Evolutionary conservation across 1,140 invertebrate species (phyloP).

Genomic region (Ericerus pela): DNA sequence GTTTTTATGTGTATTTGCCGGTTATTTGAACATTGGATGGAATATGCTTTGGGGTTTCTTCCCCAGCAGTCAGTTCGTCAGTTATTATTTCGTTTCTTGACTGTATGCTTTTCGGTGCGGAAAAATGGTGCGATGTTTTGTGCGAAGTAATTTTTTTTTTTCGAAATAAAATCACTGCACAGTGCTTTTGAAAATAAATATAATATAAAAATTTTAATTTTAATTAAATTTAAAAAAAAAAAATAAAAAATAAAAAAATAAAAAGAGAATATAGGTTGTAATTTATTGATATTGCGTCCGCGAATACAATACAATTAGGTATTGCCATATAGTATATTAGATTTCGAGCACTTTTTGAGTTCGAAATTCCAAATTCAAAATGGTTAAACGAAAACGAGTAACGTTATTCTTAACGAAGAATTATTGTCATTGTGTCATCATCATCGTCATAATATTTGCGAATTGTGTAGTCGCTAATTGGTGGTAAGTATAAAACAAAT

Average conservation of each 20-base stretch:
- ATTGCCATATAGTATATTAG: no score
- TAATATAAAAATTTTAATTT: no score
- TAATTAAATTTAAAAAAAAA: no score
- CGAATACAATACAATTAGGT: no score
- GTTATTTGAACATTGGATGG: slow-evolving; percentile 9
- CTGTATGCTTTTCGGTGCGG: not conserved
- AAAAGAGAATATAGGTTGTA: no score
- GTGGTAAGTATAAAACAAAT: slow-evolving; percentile 7
- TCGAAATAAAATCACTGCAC: not conserved
- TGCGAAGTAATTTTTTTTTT: not conserved
- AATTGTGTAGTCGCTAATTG: not conserved
- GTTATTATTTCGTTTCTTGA: slow-evolving; percentile 7
- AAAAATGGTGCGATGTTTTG: not conserved
- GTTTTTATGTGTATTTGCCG: slow-evolving; percentile 12
- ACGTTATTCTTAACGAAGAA: not conserved
- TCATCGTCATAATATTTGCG: not conserved
- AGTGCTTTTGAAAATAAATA: not conserved
- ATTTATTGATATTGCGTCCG: no score
- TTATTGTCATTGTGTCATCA: not conserved
- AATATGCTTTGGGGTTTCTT: slow-evolving; percentile 8
- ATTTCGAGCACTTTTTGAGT: not conserved
- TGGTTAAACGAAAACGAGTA: slow-evolving; percentile 1
- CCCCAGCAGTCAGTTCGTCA: slow-evolving; percentile 6
- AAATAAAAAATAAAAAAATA: no score
- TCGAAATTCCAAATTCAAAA: not conserved